Evolutionary conservation across 2,797 vertebrate genomes (phyloP), one percentile per base, ranked within the genome.

Genomic region (Darevskia mixta): DNA sequence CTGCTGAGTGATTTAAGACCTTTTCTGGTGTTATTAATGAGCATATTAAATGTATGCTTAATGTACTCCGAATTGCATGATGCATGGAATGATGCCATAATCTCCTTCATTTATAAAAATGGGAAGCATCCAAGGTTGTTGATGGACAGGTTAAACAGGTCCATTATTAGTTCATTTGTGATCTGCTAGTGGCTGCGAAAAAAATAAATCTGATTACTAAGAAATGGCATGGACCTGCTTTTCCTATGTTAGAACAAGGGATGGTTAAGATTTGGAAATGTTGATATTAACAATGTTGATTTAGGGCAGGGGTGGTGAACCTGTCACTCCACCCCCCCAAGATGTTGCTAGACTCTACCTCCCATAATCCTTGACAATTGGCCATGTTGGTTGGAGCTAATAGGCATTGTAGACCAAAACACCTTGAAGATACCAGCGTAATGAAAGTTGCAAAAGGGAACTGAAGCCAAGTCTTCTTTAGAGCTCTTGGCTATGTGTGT

Each of bases 1-100:
- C 17, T 25, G 58, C 15, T 81, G 29, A 41, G 4, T 66, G 4
- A 7, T 43, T 45, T 82, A 41, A 64, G 25, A 43, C 25, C 41
- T 23, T 69, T 38, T 69, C 9, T 45, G 43, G 67, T 69, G 4
- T 55, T 11, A 67, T 83, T 71, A 32, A 82, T 71, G 32, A 23
- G 25, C 10, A 8, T n/a, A 83, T 83, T n/a, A 20, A 41, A 85
- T 77, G 17, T 45, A 45, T 77, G 38, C 17, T 2, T 61, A 27
- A 15, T 13, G 8, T 75, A 11, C 29, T 49, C 41, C 27, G 13
- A 61, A 38, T 58, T 38, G 69, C 20, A 29, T 49, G 43, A 4
- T 73, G 55, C 45, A 10, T 85, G 83, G 73, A 66, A 77, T 85
- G 8, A 76, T 85, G 55, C 73, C 58, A 77, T 27, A 43, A 77